phyloP scores from a whole-genome alignment of 2,113 vertebrate species.

The Carettochelys insculpta region DNA sequence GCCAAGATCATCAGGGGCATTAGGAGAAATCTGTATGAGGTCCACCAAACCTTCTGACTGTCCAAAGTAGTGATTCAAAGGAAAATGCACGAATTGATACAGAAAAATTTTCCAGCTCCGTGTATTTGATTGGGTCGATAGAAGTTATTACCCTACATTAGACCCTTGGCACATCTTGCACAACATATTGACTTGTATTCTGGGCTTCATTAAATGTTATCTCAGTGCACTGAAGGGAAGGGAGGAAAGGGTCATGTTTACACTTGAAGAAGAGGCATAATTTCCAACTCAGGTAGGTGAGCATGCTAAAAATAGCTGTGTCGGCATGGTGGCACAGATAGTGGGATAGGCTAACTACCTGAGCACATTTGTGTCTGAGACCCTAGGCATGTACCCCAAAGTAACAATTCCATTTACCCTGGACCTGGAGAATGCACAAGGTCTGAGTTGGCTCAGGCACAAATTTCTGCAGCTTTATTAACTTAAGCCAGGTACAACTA shows the following conservation, averaged over 20 bases:
- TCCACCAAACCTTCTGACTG: neutral
- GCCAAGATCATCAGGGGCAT: neutral
- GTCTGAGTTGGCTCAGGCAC: neutral
- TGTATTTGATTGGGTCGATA: neutral
- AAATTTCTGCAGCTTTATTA: rapidly evolving
- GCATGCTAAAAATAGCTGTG: neutral
- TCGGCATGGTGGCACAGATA: neutral
- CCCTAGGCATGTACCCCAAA: neutral
- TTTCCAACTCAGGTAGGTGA: neutral
- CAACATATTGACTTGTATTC: neutral
- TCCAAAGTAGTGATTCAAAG: neutral
- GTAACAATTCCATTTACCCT: neutral
- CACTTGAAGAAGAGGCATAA: neutral
- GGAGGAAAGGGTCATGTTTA: neutral
- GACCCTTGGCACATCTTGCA: neutral
- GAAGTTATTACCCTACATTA: neutral
- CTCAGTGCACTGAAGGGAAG: neutral
- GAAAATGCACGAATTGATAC: neutral
- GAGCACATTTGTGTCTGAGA: neutral
- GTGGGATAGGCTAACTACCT: neutral
- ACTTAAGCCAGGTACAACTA: neutral
- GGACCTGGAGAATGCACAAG: neutral
- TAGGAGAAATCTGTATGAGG: neutral
- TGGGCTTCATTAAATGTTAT: neutral
- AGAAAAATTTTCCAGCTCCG: neutral